These are phyloP conservation scores for Ypsolopha sequella DNA, from an alignment of 2,888 invertebrate species.

Conservation along the genomic window DNA sequence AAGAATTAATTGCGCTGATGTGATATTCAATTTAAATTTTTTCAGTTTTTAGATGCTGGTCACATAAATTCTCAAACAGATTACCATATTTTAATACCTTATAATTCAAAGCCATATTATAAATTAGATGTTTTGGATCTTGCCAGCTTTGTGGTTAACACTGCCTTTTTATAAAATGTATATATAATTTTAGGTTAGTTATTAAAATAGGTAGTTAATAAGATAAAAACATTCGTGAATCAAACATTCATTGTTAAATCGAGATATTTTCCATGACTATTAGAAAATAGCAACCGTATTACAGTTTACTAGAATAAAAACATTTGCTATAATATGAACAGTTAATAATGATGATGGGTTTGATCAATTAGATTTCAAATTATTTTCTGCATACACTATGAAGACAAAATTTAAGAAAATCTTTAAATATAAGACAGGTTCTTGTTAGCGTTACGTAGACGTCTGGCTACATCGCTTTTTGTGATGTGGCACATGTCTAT, in stretches of 20 bases:
- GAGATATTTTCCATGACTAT: neutral
- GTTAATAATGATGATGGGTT: too few species aligned
- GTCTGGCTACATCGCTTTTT: constrained; percentile 57
- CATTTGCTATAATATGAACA: neutral
- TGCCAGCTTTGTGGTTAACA: constrained; percentile 66
- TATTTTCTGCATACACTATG: too few species aligned
- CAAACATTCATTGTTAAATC: too few species aligned
- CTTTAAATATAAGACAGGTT: too few species aligned
- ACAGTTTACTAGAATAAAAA: neutral
- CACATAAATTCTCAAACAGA: constrained; percentile 18
- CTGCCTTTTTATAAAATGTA: constrained; percentile 60
- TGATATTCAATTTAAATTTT: constrained; percentile 21
- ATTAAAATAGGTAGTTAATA: neutral
- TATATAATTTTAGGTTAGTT: constrained; percentile 38
- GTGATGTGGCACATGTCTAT: constrained; percentile 68
- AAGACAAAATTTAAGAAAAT: too few species aligned
- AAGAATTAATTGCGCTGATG: neutral
- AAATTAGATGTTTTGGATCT: constrained; percentile 63
- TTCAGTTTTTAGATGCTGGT: constrained; percentile 18
- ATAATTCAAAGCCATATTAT: constrained; percentile 64
- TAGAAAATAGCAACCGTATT: constrained; percentile 1
- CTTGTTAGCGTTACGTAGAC: constrained; percentile 46
- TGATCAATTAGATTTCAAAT: too few species aligned
- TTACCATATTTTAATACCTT: constrained; percentile 39
- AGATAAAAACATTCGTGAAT: neutral